These are phyloP conservation scores for Nemoura dubitans DNA, from an alignment of 2,888 invertebrate genomes.

Conservation along the genomic window DNA sequence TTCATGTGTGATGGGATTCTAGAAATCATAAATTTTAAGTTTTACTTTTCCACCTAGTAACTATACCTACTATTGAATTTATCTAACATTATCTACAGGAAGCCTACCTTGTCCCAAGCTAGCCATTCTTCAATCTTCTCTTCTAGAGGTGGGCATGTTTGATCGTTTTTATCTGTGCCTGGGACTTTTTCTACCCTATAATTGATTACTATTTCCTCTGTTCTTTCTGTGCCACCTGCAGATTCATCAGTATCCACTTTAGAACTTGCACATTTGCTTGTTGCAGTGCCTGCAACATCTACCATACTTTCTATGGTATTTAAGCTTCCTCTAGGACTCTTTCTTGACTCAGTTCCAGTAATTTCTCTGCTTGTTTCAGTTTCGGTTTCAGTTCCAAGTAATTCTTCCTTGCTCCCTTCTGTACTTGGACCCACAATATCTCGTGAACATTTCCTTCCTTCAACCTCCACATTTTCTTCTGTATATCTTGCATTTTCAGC, in stretches of 20 bases:
- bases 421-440: too few relatives aligned
- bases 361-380: too few relatives aligned
- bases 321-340: too few relatives aligned
- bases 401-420: too few relatives aligned
- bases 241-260: not conserved
- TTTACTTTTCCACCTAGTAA: too few relatives aligned
- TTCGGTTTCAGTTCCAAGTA: too few relatives aligned
- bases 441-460: too few relatives aligned
- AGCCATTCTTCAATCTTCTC: slow-evolving; percentile 76
- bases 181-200: not conserved
- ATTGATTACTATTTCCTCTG: not conserved
- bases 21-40: slow-evolving; percentile 48
- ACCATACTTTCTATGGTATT: not conserved
- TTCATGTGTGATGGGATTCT: slow-evolving; percentile 71
- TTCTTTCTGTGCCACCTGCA: not conserved
- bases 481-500: too few relatives aligned
- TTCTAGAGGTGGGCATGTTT: not conserved
- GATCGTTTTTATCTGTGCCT: not conserved
- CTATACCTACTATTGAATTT: too few relatives aligned
- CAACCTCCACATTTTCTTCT: too few relatives aligned
- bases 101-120: slow-evolving; percentile 73
- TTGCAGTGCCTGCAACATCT: not conserved
- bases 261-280: not conserved
- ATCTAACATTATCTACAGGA: too few relatives aligned
- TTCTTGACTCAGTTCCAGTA: too few relatives aligned